Evolutionary conservation across 92 coral and sea anemone genomes (phyloP).

Genomic region (Actinernus sp.): DNA sequence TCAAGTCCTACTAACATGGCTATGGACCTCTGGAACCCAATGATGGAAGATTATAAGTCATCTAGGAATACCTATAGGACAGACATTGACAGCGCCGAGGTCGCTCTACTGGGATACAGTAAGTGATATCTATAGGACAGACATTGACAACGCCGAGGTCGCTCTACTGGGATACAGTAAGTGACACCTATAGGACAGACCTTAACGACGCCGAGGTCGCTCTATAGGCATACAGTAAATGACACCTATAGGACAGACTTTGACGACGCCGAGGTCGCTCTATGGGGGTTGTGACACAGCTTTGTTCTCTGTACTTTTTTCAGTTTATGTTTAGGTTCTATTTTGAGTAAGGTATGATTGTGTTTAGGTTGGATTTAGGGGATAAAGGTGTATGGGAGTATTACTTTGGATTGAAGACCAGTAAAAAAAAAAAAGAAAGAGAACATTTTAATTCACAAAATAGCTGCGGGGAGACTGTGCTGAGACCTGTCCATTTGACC

Average conservation of each 20-base stretch:
- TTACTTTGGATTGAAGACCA: too few relatives aligned
- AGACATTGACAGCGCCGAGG: conserved; percentile 76
- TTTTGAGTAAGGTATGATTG: too few relatives aligned
- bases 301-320: too few relatives aligned
- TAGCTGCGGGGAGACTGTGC: too few relatives aligned
- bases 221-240: conserved; percentile 91
- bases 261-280: conserved; percentile 87
- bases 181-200: conserved; percentile 72
- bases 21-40: conserved; percentile 82
- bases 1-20: conserved; percentile 54
- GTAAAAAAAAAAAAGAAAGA: too few relatives aligned
- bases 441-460: too few relatives aligned
- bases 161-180: conserved; percentile 93
- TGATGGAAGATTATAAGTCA: conserved; percentile 82
- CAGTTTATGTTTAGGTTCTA: too few relatives aligned
- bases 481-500: too few relatives aligned
- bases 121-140: conserved; percentile 69
- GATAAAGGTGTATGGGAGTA: too few relatives aligned
- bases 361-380: too few relatives aligned
- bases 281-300: too few relatives aligned
- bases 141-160: conserved; percentile 82
- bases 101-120: conserved; percentile 93
- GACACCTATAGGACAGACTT: conserved; percentile 72
- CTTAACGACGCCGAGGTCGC: conserved; percentile 87
- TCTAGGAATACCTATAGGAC: conserved; percentile 81